Conservation (phyloP, 37 sponge, comb jelly and placozoan genomes). For the Hexactinellida sp. region DNA sequence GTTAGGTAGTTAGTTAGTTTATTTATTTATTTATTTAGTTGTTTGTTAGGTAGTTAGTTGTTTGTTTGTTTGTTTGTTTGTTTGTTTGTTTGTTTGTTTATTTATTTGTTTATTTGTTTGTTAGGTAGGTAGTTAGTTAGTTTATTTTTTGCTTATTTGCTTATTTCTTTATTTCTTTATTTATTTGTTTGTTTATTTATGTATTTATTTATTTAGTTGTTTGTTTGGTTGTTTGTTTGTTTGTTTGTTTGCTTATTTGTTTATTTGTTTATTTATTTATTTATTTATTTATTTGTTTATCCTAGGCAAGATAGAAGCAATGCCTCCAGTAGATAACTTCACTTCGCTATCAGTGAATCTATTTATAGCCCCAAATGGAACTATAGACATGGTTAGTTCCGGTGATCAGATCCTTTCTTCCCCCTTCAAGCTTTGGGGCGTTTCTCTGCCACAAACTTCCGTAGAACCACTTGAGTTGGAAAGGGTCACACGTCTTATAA, state of each 20-base stretch:
- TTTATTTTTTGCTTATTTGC: too few species aligned
- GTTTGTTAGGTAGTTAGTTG: neutral
- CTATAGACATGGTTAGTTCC: slow-evolving; percentile 36
- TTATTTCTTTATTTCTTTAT: neutral
- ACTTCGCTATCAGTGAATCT: slow-evolving; percentile 72
- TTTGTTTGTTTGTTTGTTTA: neutral
- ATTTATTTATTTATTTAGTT: neutral
- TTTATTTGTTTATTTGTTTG: slow-evolving; percentile 13
- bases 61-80: slow-evolving; percentile 17
- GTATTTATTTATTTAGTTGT: neutral
- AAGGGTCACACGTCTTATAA: slow-evolving; percentile 21
- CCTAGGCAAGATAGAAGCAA: slow-evolving; percentile 75
- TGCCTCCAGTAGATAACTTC: slow-evolving; percentile 66
- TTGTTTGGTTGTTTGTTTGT: neutral
- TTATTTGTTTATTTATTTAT: neutral
- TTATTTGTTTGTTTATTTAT: neutral
- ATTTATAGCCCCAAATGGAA: slow-evolving; percentile 63
- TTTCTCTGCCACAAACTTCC: slow-evolving; percentile 76
- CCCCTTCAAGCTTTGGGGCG: slow-evolving; percentile 73
- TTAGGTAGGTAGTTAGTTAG: too few species aligned
- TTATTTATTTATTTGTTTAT: too few species aligned
- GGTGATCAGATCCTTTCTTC: slow-evolving; percentile 63
- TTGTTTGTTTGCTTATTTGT: slow-evolving; percentile 6
- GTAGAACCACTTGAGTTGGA: slow-evolving; percentile 37
- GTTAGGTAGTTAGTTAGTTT: too few species aligned